A percentile compares a stretch with the other conserved stretches of the same genome.
These are phyloP conservation scores for Iguana delicatissima DNA, from an alignment of 2,797 vertebrate genomes.

Conservation along the genomic window DNA sequence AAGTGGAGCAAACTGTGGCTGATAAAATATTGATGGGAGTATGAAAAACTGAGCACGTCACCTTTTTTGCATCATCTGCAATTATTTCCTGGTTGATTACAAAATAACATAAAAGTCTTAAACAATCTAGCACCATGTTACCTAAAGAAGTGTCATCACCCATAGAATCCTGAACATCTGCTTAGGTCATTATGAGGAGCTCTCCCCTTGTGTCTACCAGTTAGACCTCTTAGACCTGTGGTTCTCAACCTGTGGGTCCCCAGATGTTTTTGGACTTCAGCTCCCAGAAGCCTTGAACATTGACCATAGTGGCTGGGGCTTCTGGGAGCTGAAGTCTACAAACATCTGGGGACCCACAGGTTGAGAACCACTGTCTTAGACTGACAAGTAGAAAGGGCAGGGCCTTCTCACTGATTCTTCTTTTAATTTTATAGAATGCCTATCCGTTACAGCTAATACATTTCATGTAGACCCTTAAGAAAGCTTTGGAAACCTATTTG, in stretches of 20 bases:
- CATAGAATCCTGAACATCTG: background rate
- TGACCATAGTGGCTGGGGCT: too few relatives aligned
- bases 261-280: too few relatives aligned
- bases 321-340: too few relatives aligned
- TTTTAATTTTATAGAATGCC: background rate
- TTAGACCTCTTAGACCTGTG: background rate
- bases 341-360: too few relatives aligned
- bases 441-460: background rate
- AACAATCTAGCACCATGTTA: background rate
- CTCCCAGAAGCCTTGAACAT: too few relatives aligned
- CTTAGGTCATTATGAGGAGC: background rate
- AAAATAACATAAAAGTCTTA: background rate
- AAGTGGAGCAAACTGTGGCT: background rate
- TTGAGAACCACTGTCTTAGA: too few relatives aligned
- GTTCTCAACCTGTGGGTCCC: too few relatives aligned
- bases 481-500: background rate
- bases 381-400: background rate
- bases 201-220: background rate
- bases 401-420: background rate
- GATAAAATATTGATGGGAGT: background rate
- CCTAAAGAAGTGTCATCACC: background rate
- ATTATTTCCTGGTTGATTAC: background rate
- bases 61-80: background rate
- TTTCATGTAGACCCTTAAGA: background rate
- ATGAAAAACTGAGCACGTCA: background rate